These are phyloP conservation scores for Drosophila suboccidentalis DNA, from an alignment of 2,888 invertebrate genomes.

Conservation along the genomic window DNA sequence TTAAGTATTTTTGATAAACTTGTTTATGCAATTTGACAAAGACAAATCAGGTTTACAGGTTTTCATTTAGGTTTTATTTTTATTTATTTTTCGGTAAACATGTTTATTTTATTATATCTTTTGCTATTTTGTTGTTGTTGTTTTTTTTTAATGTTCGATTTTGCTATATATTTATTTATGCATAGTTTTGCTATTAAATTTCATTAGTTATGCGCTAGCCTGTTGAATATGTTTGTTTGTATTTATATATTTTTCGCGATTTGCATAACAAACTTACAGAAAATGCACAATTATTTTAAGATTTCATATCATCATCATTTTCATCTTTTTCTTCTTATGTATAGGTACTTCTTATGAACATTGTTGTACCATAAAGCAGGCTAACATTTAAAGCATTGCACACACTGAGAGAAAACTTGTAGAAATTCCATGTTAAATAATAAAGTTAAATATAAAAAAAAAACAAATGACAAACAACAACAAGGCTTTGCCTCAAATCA, in stretches of 20 bases:
- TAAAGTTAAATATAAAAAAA: neutral
- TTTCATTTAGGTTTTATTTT: constrained; percentile 32
- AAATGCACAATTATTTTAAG: constrained; percentile 52
- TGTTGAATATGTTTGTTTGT: constrained; percentile 48
- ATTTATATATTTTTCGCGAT: constrained; percentile 45
- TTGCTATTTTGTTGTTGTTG: constrained; percentile 4
- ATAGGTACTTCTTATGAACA: constrained; percentile 74
- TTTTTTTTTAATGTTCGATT: constrained; percentile 11
- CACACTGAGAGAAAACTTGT: constrained; percentile 48
- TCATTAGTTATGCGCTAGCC: constrained; percentile 72
- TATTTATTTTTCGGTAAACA: constrained; percentile 46
- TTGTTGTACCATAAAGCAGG: constrained; percentile 80
- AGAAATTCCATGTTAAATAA: constrained; percentile 12
- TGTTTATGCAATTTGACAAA: constrained; percentile 65
- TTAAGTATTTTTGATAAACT: constrained; percentile 46
- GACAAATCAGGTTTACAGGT: constrained; percentile 65
- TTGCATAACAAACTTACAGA: constrained; percentile 69
- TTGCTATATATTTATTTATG: constrained; percentile 56
- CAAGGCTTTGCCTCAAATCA: constrained; percentile 70
- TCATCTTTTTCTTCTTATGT: constrained; percentile 38
- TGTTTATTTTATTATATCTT: constrained; percentile 41
- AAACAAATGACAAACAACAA: constrained; percentile 58
- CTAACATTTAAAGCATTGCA: constrained; percentile 79
- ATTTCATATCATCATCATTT: constrained; percentile 32
- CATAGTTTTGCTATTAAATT: constrained; percentile 69